Percentiles rank a stretch among this genome's conserved stretches.
Evolutionary conservation across 2,797 vertebrate species (phyloP).

Genomic region (Gadopsis bispinosus): DNA sequence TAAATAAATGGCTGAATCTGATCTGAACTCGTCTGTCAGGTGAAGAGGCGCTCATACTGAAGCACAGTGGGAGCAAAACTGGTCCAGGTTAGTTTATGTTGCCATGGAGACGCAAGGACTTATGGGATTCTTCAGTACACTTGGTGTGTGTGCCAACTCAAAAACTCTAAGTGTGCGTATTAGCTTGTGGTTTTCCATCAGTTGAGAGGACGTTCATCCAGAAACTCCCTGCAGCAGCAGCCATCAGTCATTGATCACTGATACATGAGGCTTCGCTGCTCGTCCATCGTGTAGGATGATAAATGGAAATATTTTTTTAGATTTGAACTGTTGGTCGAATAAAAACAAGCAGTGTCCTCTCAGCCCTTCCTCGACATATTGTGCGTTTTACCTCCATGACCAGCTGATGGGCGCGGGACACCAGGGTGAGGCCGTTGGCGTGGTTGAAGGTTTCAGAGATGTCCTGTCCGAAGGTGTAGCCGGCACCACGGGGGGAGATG

Average conservation of each 20-base stretch:
- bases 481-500: conserved; percentile 94
- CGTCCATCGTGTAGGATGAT: too few species aligned
- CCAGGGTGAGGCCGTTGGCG: conserved; percentile 95
- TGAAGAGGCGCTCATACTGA: not conserved
- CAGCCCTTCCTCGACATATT: too few species aligned
- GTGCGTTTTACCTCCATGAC: conserved; percentile 93
- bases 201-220: too few species aligned
- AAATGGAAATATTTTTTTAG: too few species aligned
- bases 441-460: conserved; percentile 98
- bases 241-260: too few species aligned
- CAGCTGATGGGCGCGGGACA: conserved; percentile 95
- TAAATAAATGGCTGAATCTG: not conserved
- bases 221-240: too few species aligned
- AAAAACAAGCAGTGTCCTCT: too few species aligned
- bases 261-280: too few species aligned
- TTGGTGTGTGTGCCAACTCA: not conserved
- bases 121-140: conserved; percentile 13
- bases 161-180: not conserved
- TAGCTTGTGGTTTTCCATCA: not conserved
- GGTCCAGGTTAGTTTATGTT: conserved; percentile 4
- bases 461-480: conserved; percentile 97
- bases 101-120: conserved; percentile 29
- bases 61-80: conserved; percentile 13
- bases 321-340: too few species aligned
- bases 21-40: not conserved